Percentiles rank a stretch among this genome's conserved stretches.
Conservation (phyloP, 2,888 invertebrate species). For the Tinea pellionella region DNA sequence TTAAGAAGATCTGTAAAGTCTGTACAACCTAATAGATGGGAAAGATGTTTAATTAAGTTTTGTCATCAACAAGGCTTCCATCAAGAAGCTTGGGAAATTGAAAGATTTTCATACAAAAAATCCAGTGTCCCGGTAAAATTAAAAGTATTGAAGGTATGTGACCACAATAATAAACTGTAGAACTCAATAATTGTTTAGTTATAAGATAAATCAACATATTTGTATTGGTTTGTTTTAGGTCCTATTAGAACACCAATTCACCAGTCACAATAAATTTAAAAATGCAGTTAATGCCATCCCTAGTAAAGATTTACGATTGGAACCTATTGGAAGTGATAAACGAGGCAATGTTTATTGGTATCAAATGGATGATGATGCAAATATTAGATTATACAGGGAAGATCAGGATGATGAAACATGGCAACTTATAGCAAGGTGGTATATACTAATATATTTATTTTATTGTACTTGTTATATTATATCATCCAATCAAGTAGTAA, state of each 20-base stretch:
- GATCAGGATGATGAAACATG: constrained; percentile 97
- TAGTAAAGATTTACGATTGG: constrained; percentile 83
- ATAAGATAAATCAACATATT: background rate
- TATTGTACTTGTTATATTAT: background rate
- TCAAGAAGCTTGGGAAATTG: constrained; percentile 96
- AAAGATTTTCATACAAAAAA: constrained; percentile 95
- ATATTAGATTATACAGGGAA: constrained; percentile 92
- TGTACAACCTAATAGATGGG: constrained; percentile 90
- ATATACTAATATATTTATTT: background rate
- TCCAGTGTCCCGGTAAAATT: constrained; percentile 90
- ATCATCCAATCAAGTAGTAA: background rate
- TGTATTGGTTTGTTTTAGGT: constrained; percentile 63
- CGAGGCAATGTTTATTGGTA: constrained; percentile 95
- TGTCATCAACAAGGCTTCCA: constrained; percentile 86
- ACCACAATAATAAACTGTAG: background rate
- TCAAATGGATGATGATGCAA: constrained; percentile 88
- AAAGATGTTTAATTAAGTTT: constrained; percentile 88
- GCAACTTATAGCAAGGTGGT: constrained; percentile 88
- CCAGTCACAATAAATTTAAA: constrained; percentile 93
- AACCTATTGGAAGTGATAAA: constrained; percentile 92
- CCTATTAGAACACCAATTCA: constrained; percentile 94
- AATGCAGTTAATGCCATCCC: constrained; percentile 82
- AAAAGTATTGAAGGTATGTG: constrained; percentile 84
- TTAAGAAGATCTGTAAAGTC: constrained; percentile 87
- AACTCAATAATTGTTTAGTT: background rate